phyloP scores from a whole-genome alignment of 2,797 vertebrate genomes.

The Columba guinea region DNA sequence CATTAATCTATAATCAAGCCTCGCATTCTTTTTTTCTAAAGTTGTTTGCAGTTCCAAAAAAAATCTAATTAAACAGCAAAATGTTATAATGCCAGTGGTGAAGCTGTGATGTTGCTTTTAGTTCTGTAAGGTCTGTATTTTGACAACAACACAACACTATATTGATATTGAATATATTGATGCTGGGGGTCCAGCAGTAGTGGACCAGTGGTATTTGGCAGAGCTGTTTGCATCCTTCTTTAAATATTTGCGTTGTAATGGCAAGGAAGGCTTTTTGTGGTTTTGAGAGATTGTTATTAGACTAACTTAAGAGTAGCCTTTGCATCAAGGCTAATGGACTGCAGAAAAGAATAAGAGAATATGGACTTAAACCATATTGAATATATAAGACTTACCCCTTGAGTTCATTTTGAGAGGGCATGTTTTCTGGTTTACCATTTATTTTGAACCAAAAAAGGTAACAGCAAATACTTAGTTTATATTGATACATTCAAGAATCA shows the following conservation, averaged over 20 bases:
- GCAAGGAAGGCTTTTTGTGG: background rate
- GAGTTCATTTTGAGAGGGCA: background rate
- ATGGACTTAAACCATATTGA: background rate
- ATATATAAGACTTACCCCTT: background rate
- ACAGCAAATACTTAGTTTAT: background rate
- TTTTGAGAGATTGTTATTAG: background rate
- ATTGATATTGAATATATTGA: background rate
- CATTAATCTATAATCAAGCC: background rate
- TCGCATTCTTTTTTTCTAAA: background rate
- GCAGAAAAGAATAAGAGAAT: background rate
- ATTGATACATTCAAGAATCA: background rate
- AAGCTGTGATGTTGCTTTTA: background rate
- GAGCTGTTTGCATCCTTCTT: background rate
- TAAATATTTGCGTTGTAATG: background rate
- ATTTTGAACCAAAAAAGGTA: background rate
- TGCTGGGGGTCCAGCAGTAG: background rate
- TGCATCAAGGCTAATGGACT: background rate
- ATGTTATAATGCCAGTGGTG: background rate
- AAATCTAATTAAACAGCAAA: background rate
- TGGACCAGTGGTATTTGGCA: background rate
- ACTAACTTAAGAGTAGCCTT: background rate
- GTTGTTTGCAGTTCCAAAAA: background rate
- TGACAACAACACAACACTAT: background rate
- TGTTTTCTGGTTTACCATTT: background rate
- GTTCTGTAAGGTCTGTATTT: background rate